A percentile compares a stretch with the other conserved stretches of the same genome.
Conservation (phyloP, 2,797 vertebrate genomes). For the Lates japonicus region DNA sequence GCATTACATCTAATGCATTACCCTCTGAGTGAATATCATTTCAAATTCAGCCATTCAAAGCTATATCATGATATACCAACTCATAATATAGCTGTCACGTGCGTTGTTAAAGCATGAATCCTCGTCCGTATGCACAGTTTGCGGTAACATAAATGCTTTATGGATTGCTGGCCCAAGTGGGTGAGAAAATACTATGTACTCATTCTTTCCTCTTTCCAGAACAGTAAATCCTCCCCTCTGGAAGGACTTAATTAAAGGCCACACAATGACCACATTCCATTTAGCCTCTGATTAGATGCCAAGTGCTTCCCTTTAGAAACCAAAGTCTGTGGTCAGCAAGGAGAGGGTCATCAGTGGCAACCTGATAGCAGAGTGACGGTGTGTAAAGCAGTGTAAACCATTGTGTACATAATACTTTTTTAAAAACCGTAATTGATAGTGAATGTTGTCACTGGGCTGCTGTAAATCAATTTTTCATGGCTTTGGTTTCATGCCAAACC, state of each 20-base stretch:
- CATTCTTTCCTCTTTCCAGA: conserved; percentile 39
- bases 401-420: background rate
- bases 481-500: conserved; percentile 11
- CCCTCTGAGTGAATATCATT: conserved; percentile 10
- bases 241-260: conserved; percentile 59
- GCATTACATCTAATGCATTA: background rate
- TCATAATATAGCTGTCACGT: conserved; percentile 1
- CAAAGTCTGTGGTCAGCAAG: conserved; percentile 24
- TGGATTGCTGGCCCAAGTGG: conserved; percentile 34
- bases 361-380: background rate
- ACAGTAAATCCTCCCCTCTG: conserved; percentile 48
- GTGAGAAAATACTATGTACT: conserved; percentile 31
- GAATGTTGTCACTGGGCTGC: background rate
- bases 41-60: background rate
- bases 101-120: background rate
- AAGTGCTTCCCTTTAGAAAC: conserved; percentile 50
- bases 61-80: background rate
- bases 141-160: conserved; percentile 31
- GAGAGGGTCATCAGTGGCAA: background rate
- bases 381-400: conserved; percentile 28
- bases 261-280: conserved; percentile 51
- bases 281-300: conserved; percentile 56
- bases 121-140: conserved; percentile 17
- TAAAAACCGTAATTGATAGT: background rate
- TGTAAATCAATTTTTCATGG: conserved; percentile 4